Base-by-base conservation (phyloP, 2,113 vertebrate species). In the Lagopus leucura region DNA sequence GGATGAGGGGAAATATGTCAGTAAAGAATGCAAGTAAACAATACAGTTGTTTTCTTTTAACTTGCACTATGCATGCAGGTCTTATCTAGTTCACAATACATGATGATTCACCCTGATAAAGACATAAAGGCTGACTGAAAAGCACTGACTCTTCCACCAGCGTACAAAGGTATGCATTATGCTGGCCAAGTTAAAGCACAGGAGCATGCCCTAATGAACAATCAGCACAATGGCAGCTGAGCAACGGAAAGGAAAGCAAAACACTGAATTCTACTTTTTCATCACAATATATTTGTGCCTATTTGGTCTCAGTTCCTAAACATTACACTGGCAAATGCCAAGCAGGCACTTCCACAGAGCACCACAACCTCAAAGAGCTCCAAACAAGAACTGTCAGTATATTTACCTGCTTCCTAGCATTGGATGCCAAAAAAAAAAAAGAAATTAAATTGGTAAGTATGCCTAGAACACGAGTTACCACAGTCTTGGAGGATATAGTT, bases 141-240 rank as follows among this genome's bases (percentile, higher is more conserved):
- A 60, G 32, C 57, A 22, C 24, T 3, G 14, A 17, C 21, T 36
- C 4, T 16, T 38, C 47, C 43, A 89, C 28, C 55, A 76, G 48
- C 13, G 5, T 3, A 50, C 40, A 76, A 70, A 73, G 34, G 55
- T 0, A 2, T 19, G 38, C 61, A 32, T 36, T 20, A 15, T 0
- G 19, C 38, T 36, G 18, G 6, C 1, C 12, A 14, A 24, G 64
- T 52, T 47, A 6, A 24, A 67, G 72, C n/a, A 13, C 72, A 40
- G 42, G 30, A 24, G 48, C 1, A 38, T 16, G 42, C 7, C 54
- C 43, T 38, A 11, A 42, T 0, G 7, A 73, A 32, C 36, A 19
- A 24, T 2, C 21, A 20, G 40, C 50, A 78, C 54, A n/a, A 64
- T 1, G 0, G 43, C 61, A 84, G n/a, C 74, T 63, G 17, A 82